Conservation (phyloP, 2,113 vertebrate genomes). For the Dasyprocta punctata region DNA sequence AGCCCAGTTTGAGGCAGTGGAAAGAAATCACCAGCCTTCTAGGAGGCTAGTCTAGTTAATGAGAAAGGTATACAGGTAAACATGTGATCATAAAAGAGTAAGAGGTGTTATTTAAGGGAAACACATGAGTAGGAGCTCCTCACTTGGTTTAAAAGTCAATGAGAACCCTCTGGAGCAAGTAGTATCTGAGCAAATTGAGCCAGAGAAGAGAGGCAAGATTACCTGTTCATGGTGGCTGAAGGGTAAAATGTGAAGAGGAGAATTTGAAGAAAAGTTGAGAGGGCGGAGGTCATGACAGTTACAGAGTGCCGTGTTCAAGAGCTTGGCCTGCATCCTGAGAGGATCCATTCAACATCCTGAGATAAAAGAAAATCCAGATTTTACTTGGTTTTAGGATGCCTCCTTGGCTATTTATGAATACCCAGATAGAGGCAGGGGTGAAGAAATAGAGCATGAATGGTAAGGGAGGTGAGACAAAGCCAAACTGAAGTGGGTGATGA, state of each 20-base stretch:
- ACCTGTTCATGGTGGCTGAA: not conserved
- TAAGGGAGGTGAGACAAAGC: not conserved
- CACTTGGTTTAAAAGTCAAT: not conserved
- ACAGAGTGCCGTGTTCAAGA: not conserved
- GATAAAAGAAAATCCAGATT: not conserved
- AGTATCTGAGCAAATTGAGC: fast-evolving
- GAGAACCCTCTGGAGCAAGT: not conserved
- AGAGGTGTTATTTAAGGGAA: not conserved
- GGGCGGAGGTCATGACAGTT: too few species aligned
- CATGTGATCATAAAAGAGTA: not conserved
- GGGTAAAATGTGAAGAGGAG: not conserved
- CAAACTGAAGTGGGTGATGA: not conserved
- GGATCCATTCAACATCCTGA: not conserved
- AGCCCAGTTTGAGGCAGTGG: not conserved
- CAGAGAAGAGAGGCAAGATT: not conserved
- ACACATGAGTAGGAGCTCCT: not conserved
- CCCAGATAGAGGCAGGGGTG: too few species aligned
- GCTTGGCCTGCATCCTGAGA: not conserved
- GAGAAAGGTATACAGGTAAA: not conserved
- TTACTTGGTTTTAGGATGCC: not conserved
- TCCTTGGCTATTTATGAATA: not conserved
- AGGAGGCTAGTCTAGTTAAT: not conserved
- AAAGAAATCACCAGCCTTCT: not conserved
- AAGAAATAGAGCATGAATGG: not conserved
- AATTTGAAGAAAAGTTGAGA: not conserved